Percentiles rank a stretch among this genome's conserved stretches.
These are phyloP conservation scores for Zaprionus obscuricornis DNA, from an alignment of 2,888 invertebrate species.

Conservation along the genomic window DNA sequence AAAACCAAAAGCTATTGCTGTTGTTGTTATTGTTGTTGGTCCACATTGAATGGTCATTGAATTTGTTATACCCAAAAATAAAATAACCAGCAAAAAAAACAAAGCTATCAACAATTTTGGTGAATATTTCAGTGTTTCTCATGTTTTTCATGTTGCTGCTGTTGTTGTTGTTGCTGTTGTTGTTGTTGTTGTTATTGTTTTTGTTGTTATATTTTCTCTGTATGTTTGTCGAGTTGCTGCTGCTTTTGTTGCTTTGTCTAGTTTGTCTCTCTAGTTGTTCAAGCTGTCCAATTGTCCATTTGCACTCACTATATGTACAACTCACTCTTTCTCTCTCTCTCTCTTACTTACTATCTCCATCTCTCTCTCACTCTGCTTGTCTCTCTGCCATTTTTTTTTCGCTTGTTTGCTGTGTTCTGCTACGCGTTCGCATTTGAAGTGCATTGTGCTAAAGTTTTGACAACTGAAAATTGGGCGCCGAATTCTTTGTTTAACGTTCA, in stretches of 20 bases:
- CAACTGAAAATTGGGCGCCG: slow-evolving; percentile 41
- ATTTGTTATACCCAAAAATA: slow-evolving; percentile 30
- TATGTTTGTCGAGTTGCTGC: no score
- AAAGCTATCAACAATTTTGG: slow-evolving; percentile 47
- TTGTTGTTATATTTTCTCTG: no score
- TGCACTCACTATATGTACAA: no score
- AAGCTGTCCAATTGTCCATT: no score
- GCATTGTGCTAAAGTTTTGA: slow-evolving; percentile 62
- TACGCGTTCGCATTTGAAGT: slow-evolving; percentile 56
- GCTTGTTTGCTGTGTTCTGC: slow-evolving; percentile 40
- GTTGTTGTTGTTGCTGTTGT: slow-evolving; percentile 14
- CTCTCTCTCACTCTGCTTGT: no score
- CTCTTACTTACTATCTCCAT: no score
- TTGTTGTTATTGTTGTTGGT: slow-evolving; percentile 51
- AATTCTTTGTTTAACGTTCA: slow-evolving; percentile 32
- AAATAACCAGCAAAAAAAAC: slow-evolving; percentile 15
- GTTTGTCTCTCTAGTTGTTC: no score
- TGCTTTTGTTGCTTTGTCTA: no score
- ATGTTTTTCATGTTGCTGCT: slow-evolving; percentile 4
- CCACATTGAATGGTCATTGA: slow-evolving; percentile 53
- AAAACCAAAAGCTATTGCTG: no score
- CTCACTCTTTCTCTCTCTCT: no score
- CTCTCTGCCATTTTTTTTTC: no score
- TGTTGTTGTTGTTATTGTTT: slow-evolving; percentile 1
- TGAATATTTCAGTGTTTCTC: slow-evolving; percentile 10